Evolutionary conservation across 2,888 invertebrate species (phyloP).

Genomic region (Punctoribates punctum): DNA sequence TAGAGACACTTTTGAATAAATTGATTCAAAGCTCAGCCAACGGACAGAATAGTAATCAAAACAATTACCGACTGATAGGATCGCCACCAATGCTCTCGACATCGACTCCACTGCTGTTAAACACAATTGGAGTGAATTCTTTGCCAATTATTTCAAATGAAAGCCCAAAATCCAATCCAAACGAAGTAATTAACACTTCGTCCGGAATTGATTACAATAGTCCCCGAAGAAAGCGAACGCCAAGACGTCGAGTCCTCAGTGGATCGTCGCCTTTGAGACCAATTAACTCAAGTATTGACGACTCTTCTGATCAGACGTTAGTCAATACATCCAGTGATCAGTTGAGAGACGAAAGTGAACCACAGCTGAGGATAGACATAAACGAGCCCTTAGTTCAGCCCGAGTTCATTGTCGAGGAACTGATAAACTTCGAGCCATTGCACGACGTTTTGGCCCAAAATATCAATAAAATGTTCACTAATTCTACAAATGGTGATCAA

Average conservation of each 20-base stretch:
- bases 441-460: conserved; percentile 40
- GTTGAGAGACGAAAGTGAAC: not conserved
- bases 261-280: not conserved
- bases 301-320: not conserved
- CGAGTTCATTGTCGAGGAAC: conserved; percentile 35
- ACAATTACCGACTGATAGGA: conserved; percentile 1
- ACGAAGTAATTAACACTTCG: not conserved
- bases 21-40: not conserved
- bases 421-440: conserved; percentile 40
- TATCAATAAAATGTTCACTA: conserved; percentile 34
- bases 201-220: not conserved
- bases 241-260: not conserved
- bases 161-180: not conserved
- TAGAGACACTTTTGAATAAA: not conserved
- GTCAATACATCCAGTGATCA: conserved; percentile 15
- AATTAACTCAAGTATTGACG: not conserved
- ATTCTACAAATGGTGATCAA: not conserved
- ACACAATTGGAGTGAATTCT: not conserved
- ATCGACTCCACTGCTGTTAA: not conserved
- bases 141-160: not conserved
- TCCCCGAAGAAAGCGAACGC: conserved; percentile 19
- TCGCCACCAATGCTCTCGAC: not conserved
- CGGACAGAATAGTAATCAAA: not conserved
- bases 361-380: conserved; percentile 4
- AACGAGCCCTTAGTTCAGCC: conserved; percentile 29